These are phyloP conservation scores for Brenthis hecate DNA, from an alignment of 2,888 invertebrate species.

Conservation along the genomic window DNA sequence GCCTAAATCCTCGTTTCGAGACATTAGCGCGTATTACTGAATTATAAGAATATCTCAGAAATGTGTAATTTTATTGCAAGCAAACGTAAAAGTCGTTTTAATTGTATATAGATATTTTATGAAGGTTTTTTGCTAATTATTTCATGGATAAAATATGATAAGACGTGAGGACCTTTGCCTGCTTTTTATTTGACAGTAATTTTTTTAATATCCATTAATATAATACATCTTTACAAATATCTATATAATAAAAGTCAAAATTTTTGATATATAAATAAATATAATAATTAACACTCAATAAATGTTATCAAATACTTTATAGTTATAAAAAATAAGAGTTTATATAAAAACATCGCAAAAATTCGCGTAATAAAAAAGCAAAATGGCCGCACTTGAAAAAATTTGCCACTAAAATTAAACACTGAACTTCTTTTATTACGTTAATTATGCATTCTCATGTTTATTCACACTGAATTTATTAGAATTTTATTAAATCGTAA, in stretches of 20 bases:
- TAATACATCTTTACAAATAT: neutral
- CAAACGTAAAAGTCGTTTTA: slow-evolving; percentile 23
- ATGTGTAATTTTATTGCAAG: slow-evolving; percentile 26
- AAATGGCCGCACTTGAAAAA: slow-evolving; percentile 18
- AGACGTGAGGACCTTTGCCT: neutral
- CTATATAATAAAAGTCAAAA: neutral
- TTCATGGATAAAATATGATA: slow-evolving; percentile 11
- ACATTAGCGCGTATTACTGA: slow-evolving; percentile 21
- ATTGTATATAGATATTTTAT: slow-evolving; percentile 17
- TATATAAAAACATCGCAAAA: slow-evolving; percentile 7
- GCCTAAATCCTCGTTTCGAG: slow-evolving; percentile 27
- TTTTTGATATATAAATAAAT: neutral
- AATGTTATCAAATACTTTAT: slow-evolving; percentile 1
- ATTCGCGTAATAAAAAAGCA: slow-evolving; percentile 4
- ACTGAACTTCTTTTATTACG: slow-evolving; percentile 23
- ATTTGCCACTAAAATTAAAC: slow-evolving; percentile 10
- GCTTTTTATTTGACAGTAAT: slow-evolving; percentile 12
- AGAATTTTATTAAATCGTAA: slow-evolving; percentile 30
- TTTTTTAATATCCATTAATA: neutral
- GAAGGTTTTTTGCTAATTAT: slow-evolving; percentile 15
- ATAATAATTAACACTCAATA: slow-evolving; percentile 8
- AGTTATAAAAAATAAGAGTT: slow-evolving; percentile 1
- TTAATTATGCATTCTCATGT: slow-evolving; percentile 32
- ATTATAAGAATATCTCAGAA: slow-evolving; percentile 19
- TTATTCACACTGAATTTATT: slow-evolving; percentile 34